Evolutionary conservation across 2,888 invertebrate species (phyloP).

Genomic region (Lasius fuliginosus): DNA sequence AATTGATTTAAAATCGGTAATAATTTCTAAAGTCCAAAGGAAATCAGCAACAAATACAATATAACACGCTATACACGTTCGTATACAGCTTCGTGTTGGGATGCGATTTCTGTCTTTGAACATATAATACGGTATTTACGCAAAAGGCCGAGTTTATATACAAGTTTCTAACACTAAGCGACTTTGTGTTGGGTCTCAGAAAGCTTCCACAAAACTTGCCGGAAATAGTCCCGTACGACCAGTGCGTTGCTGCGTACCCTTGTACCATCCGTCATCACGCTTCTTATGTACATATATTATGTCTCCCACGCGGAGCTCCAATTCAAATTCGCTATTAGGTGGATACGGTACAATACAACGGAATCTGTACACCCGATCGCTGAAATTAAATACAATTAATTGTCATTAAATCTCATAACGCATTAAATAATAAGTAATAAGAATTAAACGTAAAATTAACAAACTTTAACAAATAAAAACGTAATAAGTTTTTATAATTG

Average conservation of each 20-base stretch:
- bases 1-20: background rate
- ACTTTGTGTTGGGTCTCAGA: conserved; percentile 85
- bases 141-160: conserved; percentile 79
- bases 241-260: conserved; percentile 95
- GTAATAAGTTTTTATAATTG: conserved; percentile 1
- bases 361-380: conserved; percentile 89
- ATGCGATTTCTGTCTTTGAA: background rate
- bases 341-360: conserved; percentile 98
- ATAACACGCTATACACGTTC: background rate
- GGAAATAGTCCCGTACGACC: conserved; percentile 98
- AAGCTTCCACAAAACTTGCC: conserved; percentile 95
- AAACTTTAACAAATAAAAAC: background rate
- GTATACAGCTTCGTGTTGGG: background rate
- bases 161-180: conserved; percentile 85
- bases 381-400: conserved; percentile 60
- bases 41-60: conserved; percentile 11
- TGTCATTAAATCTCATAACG: background rate
- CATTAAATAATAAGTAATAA: background rate
- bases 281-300: conserved; percentile 97
- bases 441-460: conserved; percentile 1
- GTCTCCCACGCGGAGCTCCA: conserved; percentile 96
- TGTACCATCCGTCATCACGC: conserved; percentile 98
- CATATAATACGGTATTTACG: conserved; percentile 18
- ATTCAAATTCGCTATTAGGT: conserved; percentile 96
- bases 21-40: background rate